Conservation (phyloP, 2,797 vertebrate genomes). For the Chrysocyon brachyurus region DNA sequence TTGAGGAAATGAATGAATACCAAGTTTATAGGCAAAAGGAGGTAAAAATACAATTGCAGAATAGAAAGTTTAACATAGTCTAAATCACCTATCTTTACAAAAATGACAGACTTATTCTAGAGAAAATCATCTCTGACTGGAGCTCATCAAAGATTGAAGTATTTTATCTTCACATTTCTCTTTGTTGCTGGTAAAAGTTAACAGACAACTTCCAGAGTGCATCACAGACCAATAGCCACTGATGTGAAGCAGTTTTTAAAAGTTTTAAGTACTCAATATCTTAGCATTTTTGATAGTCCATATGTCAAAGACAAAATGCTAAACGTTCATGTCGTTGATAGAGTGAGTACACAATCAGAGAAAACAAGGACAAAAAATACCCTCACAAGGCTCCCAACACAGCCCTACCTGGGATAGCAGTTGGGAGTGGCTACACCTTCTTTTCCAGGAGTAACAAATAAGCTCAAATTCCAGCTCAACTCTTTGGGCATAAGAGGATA, state of each 20-base stretch:
- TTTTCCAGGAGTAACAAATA: not conserved
- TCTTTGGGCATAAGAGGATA: not conserved
- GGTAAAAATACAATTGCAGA: not conserved
- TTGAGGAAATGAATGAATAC: not conserved
- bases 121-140: not conserved
- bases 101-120: not conserved
- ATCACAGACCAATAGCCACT: not conserved
- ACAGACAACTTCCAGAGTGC: not conserved
- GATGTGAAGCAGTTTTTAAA: not conserved
- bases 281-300: not conserved
- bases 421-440: not conserved
- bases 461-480: not conserved
- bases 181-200: not conserved
- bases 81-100: not conserved
- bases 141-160: not conserved
- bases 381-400: not conserved
- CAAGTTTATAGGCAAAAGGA: not conserved
- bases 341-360: not conserved
- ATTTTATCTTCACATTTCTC: not conserved
- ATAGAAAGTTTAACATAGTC: not conserved
- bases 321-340: not conserved
- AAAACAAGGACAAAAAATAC: not conserved
- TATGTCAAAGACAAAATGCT: not conserved
- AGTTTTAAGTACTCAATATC: not conserved
- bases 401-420: no score